Conservation (phyloP, 2,888 invertebrate genomes). For the Eristalinus sepulchralis region DNA sequence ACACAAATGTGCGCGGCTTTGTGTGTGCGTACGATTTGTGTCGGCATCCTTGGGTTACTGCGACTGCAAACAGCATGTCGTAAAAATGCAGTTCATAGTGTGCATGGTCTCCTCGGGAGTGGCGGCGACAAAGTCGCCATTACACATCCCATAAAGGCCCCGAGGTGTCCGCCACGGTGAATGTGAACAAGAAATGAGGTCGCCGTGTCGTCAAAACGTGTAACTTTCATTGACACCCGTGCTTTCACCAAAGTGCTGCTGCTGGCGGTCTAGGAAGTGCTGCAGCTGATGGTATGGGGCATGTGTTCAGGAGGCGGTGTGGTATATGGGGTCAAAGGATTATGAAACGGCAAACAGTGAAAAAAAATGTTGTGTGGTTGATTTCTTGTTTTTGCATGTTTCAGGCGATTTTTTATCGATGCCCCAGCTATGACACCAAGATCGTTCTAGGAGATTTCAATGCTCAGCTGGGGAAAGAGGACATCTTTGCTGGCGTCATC, state of each 20-base stretch:
- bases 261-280: neutral
- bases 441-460: too few species aligned
- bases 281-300: neutral
- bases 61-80: neutral
- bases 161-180: slow-evolving; percentile 22
- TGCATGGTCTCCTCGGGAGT: slow-evolving; percentile 8
- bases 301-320: neutral
- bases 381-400: neutral
- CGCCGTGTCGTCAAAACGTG: slow-evolving; percentile 10
- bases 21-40: neutral
- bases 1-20: neutral
- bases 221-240: slow-evolving; percentile 37
- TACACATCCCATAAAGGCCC: slow-evolving; percentile 15
- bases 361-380: neutral
- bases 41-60: neutral
- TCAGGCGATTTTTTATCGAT: neutral
- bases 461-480: too few species aligned
- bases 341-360: neutral
- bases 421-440: too few species aligned
- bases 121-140: slow-evolving; percentile 46
- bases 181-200: slow-evolving; percentile 22
- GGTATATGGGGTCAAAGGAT: neutral
- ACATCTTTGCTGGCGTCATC: too few species aligned
- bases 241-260: neutral
- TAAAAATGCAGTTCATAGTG: slow-evolving; percentile 49